Percentiles rank a stretch among this genome's conserved stretches.
Conservation (phyloP, 2,888 invertebrate genomes). For the Pachydiplax longipennis region DNA sequence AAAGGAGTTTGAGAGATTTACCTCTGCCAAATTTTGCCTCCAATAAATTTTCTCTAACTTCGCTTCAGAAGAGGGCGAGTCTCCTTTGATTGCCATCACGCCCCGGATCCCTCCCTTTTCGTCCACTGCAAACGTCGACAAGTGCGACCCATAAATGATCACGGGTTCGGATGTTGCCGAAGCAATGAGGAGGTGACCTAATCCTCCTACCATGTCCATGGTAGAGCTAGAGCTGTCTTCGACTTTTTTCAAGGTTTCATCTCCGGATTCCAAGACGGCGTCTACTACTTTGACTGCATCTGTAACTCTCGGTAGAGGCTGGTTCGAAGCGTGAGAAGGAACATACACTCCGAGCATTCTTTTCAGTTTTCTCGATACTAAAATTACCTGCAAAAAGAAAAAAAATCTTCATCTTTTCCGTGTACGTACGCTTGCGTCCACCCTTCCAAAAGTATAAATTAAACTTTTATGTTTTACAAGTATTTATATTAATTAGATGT, state of each 20-base stretch:
- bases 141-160: neutral
- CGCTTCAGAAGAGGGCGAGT: too few relatives aligned
- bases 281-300: conserved; percentile 30
- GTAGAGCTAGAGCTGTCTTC: neutral
- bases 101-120: neutral
- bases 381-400: neutral
- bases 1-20: too few relatives aligned
- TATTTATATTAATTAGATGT: too few relatives aligned
- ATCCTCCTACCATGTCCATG: neutral
- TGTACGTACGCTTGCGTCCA: too few relatives aligned
- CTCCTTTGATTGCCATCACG: neutral
- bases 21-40: too few relatives aligned
- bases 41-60: too few relatives aligned
- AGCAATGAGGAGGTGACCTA: neutral
- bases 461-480: too few relatives aligned
- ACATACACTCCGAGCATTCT: neutral
- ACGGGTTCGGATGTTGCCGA: neutral
- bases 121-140: neutral
- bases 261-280: neutral
- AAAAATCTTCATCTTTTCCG: neutral
- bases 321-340: neutral
- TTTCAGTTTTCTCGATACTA: neutral
- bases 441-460: too few relatives aligned
- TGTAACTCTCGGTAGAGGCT: neutral
- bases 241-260: neutral